Base-by-base conservation (phyloP, 2,113 vertebrate species). In the Accipiter cooperii region DNA sequence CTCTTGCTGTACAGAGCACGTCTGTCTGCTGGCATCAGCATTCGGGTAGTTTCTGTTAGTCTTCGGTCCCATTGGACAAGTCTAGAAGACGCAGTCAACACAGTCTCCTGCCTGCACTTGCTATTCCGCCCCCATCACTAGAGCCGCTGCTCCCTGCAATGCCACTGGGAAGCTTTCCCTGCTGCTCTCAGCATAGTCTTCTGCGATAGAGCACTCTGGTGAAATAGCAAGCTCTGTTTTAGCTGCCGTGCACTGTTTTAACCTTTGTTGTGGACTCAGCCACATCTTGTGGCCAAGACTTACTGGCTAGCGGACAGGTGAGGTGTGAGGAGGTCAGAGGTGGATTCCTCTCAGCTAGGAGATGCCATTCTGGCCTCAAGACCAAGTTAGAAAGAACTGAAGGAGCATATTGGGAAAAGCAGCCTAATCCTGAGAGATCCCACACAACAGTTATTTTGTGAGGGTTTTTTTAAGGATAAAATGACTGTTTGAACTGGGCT, bases 141-240 rank as follows among this genome's bases (percentile, higher is more conserved):
- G 94, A 79, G 89, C 96, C 89, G 76, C 94, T 92, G 94, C 87
- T 94, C 88, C 87, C 69, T 74, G 87, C 90, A 55, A 64, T 1
- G 19, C 89, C 87, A 80, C 71, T 60, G 91, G 84, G 89, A 71
- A 95, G 55, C 93, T 91, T 96, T 71, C 46, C 87, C 87, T 84
- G 57, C 89, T 0, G 0, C 15, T 4, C 84, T 96, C 77, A 79
- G 78, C 90, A 7, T n/a, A 17, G 60, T 63, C 61, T 78, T 75
- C 91, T 82, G 63, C 6, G 0, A 13, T 14, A 33, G 92, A 87
- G 61, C 87, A 44, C 81, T 70, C 66, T 0, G 0, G 49, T 76
- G 70, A 33, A 55, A 17, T 8, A 6, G 65, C 0, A 0, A 69
- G 85, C 82, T 79, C 78, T 60, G 28, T 38, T 68, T 42, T 51